Base-by-base conservation (phyloP, 1,140 invertebrate genomes). In the Acromyrmex echinatior region DNA sequence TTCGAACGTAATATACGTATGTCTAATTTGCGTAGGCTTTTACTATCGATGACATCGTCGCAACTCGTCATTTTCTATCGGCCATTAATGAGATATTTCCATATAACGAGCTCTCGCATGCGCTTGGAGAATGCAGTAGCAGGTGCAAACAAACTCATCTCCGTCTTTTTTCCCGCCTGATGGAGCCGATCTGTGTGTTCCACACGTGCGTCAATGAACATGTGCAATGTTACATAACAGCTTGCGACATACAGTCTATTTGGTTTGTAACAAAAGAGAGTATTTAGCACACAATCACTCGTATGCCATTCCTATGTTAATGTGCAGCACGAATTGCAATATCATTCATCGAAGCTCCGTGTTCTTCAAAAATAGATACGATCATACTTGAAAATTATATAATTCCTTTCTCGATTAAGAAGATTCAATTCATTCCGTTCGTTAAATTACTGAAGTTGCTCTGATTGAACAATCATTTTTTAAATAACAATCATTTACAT, bases 161-260 rank as follows among this genome's bases (percentile, higher is more conserved):
- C 31, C n/a, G 49, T 88, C 35, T 21, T 89, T 86, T 80, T 86
- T 63, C 53, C 62, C 16, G 76, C 56, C 63, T 21, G 74, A 70
- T 62, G 65, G 6, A 12, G 68, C 35, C 60, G 73, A 74, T 49
- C 68, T 21, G 65, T 39, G 62, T 35, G 31, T 6, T 66, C 76
- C 78, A 35, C 73, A 79, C 0, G 53, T 62, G 78, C 45, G 63
- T 74, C 78, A 79, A 73, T 78, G 66, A 79, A 90, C 88, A 90
- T 87, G 86, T 87, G 73, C 60, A 51, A 16, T 9, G 9, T 90
- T 90, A 85, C 88, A 70, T 79, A 90, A 90, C 68, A 35, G 35
- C 76, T 90, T 84, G 73, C 70, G 84, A 89, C 86, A 84, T 68
- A 21, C 77, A 87, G 80, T 90, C 86, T 89, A 86, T 87, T 87